Percentiles rank a stretch among this genome's conserved stretches.
Evolutionary conservation across 2,113 vertebrate species (phyloP).

Genomic region (Platanista minor): DNA sequence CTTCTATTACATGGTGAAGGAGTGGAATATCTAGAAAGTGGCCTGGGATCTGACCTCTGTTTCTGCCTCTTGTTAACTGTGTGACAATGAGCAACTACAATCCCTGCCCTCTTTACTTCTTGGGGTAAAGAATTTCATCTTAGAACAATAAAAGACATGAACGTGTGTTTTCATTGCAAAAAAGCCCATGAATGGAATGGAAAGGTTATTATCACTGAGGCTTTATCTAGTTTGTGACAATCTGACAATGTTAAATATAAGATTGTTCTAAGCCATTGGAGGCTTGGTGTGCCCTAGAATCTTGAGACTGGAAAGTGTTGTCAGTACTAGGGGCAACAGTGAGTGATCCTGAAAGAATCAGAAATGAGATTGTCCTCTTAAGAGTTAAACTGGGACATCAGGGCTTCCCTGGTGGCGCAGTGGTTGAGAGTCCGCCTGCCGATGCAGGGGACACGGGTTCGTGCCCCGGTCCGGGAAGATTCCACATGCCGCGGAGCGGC

Average conservation of each 20-base stretch:
- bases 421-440: no score
- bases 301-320: not conserved
- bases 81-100: not conserved
- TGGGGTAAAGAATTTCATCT: not conserved
- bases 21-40: not conserved
- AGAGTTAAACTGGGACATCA: slow-evolving; percentile 34
- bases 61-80: not conserved
- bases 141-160: not conserved
- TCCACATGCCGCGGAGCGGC: no score
- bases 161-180: not conserved
- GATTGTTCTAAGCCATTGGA: not conserved
- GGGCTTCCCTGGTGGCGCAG: no score
- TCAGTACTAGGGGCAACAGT: not conserved
- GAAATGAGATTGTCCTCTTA: slow-evolving; percentile 36
- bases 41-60: not conserved
- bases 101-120: not conserved
- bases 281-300: not conserved
- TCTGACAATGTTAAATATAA: slow-evolving; percentile 51
- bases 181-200: not conserved
- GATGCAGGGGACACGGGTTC: no score
- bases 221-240: slow-evolving; percentile 24
- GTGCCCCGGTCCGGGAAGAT: no score
- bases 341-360: slow-evolving; percentile 15
- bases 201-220: not conserved
- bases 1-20: not conserved